Conservation (phyloP, 2,888 invertebrate genomes). For the Ornithoptera alexandrae region DNA sequence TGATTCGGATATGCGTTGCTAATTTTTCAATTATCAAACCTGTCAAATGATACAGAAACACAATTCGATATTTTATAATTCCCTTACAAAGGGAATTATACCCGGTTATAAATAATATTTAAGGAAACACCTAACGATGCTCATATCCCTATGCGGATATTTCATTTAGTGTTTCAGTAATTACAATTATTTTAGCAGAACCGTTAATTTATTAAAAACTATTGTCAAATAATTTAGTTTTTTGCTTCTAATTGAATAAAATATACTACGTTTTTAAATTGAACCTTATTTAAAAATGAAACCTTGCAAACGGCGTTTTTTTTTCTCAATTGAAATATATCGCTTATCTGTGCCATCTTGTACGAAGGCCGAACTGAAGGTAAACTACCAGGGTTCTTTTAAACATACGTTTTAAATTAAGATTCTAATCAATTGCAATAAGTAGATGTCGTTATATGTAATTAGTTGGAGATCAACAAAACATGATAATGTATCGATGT, state of each 20-base stretch:
- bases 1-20: conserved; percentile 66
- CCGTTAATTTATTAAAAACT: neutral
- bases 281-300: neutral
- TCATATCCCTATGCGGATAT: neutral
- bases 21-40: conserved; percentile 65
- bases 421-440: conserved; percentile 17
- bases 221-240: neutral
- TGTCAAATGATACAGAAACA: conserved; percentile 40
- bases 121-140: neutral
- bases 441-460: conserved; percentile 12
- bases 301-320: conserved; percentile 6
- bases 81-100: conserved; percentile 28
- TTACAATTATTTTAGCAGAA: neutral
- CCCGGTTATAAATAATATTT: neutral
- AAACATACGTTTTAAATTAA: conserved; percentile 21
- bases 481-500: conserved; percentile 16
- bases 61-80: conserved; percentile 39
- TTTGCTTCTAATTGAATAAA: neutral
- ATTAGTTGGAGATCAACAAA: conserved; percentile 27
- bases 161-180: neutral
- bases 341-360: conserved; percentile 24
- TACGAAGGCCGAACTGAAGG: conserved; percentile 8
- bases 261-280: neutral
- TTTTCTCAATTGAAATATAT: conserved; percentile 26
- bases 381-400: conserved; percentile 18